Percentiles rank a stretch among this genome's conserved stretches.
phyloP scores from a whole-genome alignment of 2,888 invertebrate genomes.

The Ichneumoninae sp. region DNA sequence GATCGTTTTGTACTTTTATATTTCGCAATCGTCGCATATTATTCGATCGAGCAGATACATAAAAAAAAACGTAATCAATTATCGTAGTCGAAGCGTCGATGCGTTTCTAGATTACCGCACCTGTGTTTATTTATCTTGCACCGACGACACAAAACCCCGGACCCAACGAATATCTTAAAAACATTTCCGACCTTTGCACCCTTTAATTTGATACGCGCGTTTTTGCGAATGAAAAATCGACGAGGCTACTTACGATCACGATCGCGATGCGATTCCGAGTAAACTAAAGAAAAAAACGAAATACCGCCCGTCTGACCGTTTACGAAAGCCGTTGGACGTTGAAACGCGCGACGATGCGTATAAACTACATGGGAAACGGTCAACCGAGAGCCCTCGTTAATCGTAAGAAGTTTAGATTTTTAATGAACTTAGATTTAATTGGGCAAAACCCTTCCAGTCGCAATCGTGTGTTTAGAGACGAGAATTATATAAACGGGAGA shows the following conservation, averaged over 20 bases:
- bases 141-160: slow-evolving; percentile 30
- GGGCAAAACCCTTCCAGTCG: slow-evolving; percentile 45
- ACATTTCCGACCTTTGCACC: slow-evolving; percentile 58
- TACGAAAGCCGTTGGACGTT: background rate
- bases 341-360: slow-evolving; percentile 19
- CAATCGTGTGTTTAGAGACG: slow-evolving; percentile 54
- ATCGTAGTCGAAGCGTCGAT: slow-evolving; percentile 39
- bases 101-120: slow-evolving; percentile 24
- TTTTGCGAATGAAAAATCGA: slow-evolving; percentile 26
- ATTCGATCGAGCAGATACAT: slow-evolving; percentile 48
- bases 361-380: slow-evolving; percentile 37
- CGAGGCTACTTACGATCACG: slow-evolving; percentile 39
- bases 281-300: slow-evolving; percentile 3
- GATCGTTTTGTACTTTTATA: slow-evolving; percentile 76
- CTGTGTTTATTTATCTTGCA: slow-evolving; percentile 44
- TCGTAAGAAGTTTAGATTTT: slow-evolving; percentile 62
- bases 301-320: slow-evolving; percentile 14
- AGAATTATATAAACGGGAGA: slow-evolving; percentile 33
- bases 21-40: slow-evolving; percentile 60
- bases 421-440: slow-evolving; percentile 58
- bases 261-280: slow-evolving; percentile 7
- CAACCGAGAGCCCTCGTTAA: slow-evolving; percentile 57
- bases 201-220: slow-evolving; percentile 24
- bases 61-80: slow-evolving; percentile 17
- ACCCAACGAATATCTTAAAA: slow-evolving; percentile 63